phyloP scores from a whole-genome alignment of 2,888 invertebrate species.

The Chymomyza caudatula region DNA sequence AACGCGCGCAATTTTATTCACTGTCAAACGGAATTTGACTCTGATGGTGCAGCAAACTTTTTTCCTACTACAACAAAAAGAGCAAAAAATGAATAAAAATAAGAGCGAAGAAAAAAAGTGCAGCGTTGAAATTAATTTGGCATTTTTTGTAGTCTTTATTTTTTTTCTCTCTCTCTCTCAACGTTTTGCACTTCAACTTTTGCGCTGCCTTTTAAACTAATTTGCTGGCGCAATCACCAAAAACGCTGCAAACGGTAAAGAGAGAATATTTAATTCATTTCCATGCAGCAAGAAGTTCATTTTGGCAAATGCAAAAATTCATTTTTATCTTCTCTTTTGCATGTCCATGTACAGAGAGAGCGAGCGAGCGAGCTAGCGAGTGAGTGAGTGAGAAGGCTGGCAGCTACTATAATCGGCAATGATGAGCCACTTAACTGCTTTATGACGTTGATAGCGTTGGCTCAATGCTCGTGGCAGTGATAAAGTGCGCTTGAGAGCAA shows the following conservation, averaged over 20 bases:
- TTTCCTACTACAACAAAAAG: conserved; percentile 1
- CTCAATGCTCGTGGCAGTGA: neutral
- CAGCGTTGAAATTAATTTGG: conserved; percentile 61
- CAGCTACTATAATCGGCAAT: neutral
- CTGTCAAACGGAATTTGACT: conserved; percentile 66
- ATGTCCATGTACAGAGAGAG: neutral
- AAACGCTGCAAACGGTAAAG: conserved; percentile 15
- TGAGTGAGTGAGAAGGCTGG: too few relatives aligned
- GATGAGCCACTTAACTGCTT: conserved; percentile 33
- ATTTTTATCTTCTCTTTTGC: neutral
- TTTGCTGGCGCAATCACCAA: conserved; percentile 41
- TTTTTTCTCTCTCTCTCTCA: neutral
- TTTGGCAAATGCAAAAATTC: neutral
- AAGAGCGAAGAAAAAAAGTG: conserved; percentile 1
- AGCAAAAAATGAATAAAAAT: neutral
- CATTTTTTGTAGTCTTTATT: conserved; percentile 14
- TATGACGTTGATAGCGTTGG: conserved; percentile 9
- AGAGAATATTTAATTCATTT: conserved; percentile 52
- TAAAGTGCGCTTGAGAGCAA: conserved; percentile 19
- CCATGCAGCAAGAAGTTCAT: neutral
- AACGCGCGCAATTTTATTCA: conserved; percentile 64
- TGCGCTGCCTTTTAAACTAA: conserved; percentile 56
- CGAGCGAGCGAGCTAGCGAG: too few relatives aligned
- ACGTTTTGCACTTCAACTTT: conserved; percentile 4
- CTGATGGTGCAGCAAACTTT: conserved; percentile 23